Base-by-base conservation (phyloP, 1,140 invertebrate species). In the Panulirus ornatus region DNA sequence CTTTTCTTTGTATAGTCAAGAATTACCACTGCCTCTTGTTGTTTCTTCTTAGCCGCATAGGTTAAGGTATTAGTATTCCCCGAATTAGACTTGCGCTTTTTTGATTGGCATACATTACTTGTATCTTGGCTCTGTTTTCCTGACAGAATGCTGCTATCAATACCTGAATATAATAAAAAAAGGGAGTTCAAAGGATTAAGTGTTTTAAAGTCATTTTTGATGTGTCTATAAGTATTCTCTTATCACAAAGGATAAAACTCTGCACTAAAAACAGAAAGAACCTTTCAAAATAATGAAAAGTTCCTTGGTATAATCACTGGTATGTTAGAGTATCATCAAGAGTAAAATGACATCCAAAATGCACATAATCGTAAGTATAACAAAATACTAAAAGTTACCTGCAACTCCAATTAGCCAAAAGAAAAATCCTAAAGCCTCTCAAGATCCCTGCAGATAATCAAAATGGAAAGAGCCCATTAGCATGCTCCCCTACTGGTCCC, bases 1-100 rank as follows among this genome's bases (percentile, higher is more conserved):
- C 84, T 54, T 63, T 63, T 86, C 14, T 63, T 86, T 5, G 84
- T 38, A 44, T 86, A 86, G 73, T 86, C 71, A 14, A 76, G 22
- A 40, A 86, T 38, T 27, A 51, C 22, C 30, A 86, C 5, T 5
- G 5, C 84, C 3, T 86, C 71, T 22, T 58, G 44, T 6, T 38
- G 42, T 22, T 86, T 86, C 44, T 27, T 76, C 73, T 58, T 58
- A 27, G 47, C 73, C 8, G 73, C 71, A 22, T 76, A 9, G 27
- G 84, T 71, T 47, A 86, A 16, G 0, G 84, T 86, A 19, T 78
- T 63, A 14, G 36, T 14, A 30, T 27, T 36, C 19, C 40, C 51
- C 0, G 76, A 78, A 30, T 27, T 81, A 34, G 36, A 63, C 30
- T 76, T 86, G 9, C 14, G 2, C 47, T 54, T 75, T 42, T 75